Conservation (phyloP, 2,888 invertebrate genomes). For the Salticus scenicus region DNA sequence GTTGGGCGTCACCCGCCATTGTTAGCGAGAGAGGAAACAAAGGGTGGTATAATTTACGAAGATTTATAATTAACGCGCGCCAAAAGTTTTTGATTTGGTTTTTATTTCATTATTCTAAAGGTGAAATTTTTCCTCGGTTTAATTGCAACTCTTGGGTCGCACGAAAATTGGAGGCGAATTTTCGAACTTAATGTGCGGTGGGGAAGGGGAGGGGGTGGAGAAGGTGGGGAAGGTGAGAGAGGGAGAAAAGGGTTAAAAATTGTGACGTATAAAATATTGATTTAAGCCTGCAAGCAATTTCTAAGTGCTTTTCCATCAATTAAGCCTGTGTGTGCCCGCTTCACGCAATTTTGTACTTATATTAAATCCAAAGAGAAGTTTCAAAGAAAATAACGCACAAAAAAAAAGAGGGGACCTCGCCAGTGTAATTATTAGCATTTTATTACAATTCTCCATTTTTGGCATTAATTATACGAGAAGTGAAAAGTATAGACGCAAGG, state of each 20-base stretch:
- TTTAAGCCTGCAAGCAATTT: conserved; percentile 5
- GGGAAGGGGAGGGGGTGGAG: background rate
- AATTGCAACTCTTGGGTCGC: conserved; percentile 51
- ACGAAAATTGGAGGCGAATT: conserved; percentile 31
- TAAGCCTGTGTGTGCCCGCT: conserved; percentile 1
- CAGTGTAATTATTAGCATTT: conserved; percentile 7
- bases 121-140: conserved; percentile 49
- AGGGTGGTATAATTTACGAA: conserved; percentile 69
- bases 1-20: conserved; percentile 66
- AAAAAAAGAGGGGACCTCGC: conserved; percentile 19
- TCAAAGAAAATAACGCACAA: background rate
- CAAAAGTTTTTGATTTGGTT: conserved; percentile 62
- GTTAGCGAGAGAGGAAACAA: conserved; percentile 62
- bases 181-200: background rate
- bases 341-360: conserved; percentile 15
- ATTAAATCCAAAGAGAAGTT: conserved; percentile 7
- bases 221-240: background rate
- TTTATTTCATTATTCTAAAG: conserved; percentile 54
- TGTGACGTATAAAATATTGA: conserved; percentile 23
- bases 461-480: conserved; percentile 13
- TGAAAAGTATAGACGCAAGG: background rate
- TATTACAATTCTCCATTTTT: conserved; percentile 8
- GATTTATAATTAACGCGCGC: conserved; percentile 68
- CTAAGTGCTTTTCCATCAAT: conserved; percentile 19
- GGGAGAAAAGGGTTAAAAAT: conserved; percentile 22